Conservation (phyloP, 2,113 vertebrate genomes). For the Channa maculata region DNA sequence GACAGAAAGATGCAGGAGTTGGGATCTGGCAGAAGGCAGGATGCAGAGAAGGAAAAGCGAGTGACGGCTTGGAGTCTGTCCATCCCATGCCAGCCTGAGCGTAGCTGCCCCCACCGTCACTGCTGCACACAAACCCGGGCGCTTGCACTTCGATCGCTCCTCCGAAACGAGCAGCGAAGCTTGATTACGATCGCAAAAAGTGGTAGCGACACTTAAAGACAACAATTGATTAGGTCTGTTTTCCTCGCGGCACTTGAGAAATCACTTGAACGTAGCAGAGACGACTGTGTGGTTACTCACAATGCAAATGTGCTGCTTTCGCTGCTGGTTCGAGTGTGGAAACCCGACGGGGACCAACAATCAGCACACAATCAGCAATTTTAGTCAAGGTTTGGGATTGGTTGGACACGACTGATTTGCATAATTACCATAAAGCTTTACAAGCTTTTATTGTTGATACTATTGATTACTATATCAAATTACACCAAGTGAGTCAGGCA, state of each 20-base stretch:
- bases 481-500: neutral
- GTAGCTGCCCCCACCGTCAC: constrained; percentile 4
- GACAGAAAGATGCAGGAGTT: constrained; percentile 18
- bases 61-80: constrained; percentile 36
- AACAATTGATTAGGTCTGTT: constrained; percentile 22
- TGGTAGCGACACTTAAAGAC: neutral
- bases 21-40: constrained; percentile 20
- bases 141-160: neutral
- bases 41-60: neutral
- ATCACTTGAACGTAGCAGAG: constrained; percentile 23
- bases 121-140: neutral
- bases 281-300: no score
- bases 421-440: constrained; percentile 3
- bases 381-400: neutral
- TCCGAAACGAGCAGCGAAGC: constrained; percentile 1
- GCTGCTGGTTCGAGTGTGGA: neutral
- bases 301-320: neutral
- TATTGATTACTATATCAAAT: constrained; percentile 6
- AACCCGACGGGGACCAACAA: constrained; percentile 23
- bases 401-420: constrained; percentile 7
- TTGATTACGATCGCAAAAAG: constrained; percentile 34
- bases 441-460: constrained; percentile 18
- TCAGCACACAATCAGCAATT: constrained; percentile 13
- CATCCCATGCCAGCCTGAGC: constrained; percentile 21
- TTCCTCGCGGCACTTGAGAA: constrained; percentile 21